These are phyloP conservation scores for Drosophila obscura DNA, from an alignment of 1,140 invertebrate species.

Conservation along the genomic window DNA sequence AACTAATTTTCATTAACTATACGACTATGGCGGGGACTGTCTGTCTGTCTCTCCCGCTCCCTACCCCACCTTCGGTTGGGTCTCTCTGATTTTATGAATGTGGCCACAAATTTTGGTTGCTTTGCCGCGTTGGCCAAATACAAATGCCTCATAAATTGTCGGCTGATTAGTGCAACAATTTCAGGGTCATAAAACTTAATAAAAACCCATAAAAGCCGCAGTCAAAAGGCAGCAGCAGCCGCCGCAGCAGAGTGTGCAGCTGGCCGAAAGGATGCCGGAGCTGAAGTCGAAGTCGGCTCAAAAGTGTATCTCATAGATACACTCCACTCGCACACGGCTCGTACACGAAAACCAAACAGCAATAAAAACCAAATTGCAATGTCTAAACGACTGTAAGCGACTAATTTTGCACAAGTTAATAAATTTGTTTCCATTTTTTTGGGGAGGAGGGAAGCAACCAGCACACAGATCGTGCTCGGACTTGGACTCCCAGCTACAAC, in stretches of 20 bases:
- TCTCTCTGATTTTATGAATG: conserved; percentile 55
- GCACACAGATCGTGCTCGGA: conserved; percentile 48
- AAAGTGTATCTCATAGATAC: conserved; percentile 73
- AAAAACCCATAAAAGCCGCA: conserved; percentile 46
- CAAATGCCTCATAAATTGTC: conserved; percentile 73
- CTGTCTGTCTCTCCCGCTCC: not conserved
- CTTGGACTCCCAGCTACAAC: no score
- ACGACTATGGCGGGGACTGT: conserved; percentile 6
- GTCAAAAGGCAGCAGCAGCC: no score
- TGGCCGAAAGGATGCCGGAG: conserved; percentile 35
- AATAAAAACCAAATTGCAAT: conserved; percentile 80
- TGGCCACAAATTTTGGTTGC: conserved; percentile 37
- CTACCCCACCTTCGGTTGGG: not conserved
- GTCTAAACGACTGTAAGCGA: conserved; percentile 80
- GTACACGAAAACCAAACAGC: conserved; percentile 48
- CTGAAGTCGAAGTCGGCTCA: not conserved
- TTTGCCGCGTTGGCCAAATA: conserved; percentile 54
- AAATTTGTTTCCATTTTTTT: conserved; percentile 57
- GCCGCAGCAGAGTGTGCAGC: conserved; percentile 2
- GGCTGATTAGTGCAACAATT: conserved; percentile 79
- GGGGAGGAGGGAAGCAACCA: conserved; percentile 14
- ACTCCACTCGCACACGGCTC: conserved; percentile 22
- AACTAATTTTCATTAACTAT: conserved; percentile 62
- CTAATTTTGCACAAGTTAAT: conserved; percentile 82
- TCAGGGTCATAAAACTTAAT: conserved; percentile 66